These are phyloP conservation scores for Caenorhabditis doughertyi DNA, from an alignment of 2,888 invertebrate genomes.

Conservation along the genomic window DNA sequence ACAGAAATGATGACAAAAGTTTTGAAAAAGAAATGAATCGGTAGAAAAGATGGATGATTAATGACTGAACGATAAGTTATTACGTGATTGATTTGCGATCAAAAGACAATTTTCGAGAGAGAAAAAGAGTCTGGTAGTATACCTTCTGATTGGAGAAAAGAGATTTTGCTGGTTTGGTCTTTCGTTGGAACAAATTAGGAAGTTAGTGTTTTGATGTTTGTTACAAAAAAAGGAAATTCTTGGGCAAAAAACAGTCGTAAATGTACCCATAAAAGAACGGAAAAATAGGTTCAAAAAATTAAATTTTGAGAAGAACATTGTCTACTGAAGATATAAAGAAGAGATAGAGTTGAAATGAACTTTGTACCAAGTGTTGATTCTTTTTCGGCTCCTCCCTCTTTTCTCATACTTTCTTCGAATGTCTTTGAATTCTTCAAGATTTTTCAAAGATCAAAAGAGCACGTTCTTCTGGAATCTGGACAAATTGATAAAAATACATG, in stretches of 20 bases:
- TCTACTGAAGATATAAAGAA: neutral
- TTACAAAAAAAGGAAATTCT: constrained; percentile 5
- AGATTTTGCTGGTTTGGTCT: constrained; percentile 26
- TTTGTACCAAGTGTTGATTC: constrained; percentile 25
- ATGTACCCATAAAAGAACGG: constrained; percentile 15
- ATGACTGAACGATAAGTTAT: constrained; percentile 41
- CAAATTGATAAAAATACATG: neutral
- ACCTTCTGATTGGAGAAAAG: neutral
- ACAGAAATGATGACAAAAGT: constrained; percentile 14
- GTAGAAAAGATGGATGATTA: constrained; percentile 26
- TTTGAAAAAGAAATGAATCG: constrained; percentile 26
- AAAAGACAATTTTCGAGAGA: constrained; percentile 22
- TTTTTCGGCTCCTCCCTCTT: constrained; percentile 8
- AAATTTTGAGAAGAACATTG: neutral
- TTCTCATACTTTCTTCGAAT: constrained; percentile 12
- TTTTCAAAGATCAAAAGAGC: constrained; percentile 27
- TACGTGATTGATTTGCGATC: constrained; percentile 40
- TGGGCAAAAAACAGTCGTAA: constrained; percentile 26
- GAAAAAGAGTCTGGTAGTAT: neutral
- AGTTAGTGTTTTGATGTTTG: constrained; percentile 9
- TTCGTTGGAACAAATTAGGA: neutral
- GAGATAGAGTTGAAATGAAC: constrained; percentile 12
- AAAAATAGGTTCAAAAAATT: neutral
- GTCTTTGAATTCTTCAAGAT: constrained; percentile 17
- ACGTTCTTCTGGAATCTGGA: neutral